These are phyloP conservation scores for Poecilia velifera DNA, from an alignment of 2,797 vertebrate species.

Conservation along the genomic window DNA sequence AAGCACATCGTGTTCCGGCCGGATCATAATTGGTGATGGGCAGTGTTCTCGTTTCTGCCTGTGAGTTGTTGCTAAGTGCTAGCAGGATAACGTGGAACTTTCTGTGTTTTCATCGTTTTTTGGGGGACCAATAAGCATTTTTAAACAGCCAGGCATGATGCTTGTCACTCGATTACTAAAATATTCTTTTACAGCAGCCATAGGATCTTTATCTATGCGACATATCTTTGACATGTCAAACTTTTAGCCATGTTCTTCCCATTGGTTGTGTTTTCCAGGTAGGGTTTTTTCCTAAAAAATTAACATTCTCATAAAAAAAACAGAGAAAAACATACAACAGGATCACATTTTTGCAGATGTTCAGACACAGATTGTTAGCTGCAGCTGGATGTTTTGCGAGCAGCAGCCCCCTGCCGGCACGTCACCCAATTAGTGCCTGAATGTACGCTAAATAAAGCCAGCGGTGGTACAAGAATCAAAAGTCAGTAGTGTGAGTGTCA, in stretches of 20 bases:
- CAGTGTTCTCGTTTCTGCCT: too few relatives aligned
- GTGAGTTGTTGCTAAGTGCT: too few relatives aligned
- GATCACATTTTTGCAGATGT: neutral
- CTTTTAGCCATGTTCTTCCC: neutral
- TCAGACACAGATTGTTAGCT: neutral
- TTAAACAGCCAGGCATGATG: too few relatives aligned
- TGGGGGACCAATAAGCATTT: too few relatives aligned
- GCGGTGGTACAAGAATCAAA: constrained; percentile 1
- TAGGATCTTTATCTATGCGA: neutral
- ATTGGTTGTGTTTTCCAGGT: neutral
- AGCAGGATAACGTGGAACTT: too few relatives aligned
- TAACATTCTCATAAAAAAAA: neutral
- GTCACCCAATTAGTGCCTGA: constrained; percentile 2
- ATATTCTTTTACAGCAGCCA: too few relatives aligned
- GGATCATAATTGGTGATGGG: too few relatives aligned
- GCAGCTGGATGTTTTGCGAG: neutral
- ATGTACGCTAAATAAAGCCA: constrained; percentile 1
- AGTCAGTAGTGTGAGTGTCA: neutral
- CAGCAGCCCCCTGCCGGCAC: neutral
- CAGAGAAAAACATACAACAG: neutral
- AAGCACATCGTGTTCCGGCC: too few relatives aligned
- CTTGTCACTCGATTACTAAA: too few relatives aligned
- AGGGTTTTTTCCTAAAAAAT: neutral
- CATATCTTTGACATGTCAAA: neutral
- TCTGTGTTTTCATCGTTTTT: too few relatives aligned